A percentile compares a stretch with the other conserved stretches of the same genome.
These are phyloP conservation scores for Muschampia plurimacula DNA, from an alignment of 2,888 invertebrate genomes.

Conservation along the genomic window DNA sequence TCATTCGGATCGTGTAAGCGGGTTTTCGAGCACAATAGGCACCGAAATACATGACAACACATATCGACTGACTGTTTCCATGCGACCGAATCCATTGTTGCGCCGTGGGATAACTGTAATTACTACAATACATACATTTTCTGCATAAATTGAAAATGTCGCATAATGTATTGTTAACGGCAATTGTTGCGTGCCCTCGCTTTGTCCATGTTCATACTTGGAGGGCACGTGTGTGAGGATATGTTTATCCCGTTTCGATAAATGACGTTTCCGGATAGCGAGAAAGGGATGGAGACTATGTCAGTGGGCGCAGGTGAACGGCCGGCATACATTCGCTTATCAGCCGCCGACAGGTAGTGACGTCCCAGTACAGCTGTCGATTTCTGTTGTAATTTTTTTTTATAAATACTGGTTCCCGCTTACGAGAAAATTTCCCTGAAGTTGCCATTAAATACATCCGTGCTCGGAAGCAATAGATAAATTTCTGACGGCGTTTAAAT, in stretches of 20 bases:
- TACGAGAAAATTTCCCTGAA: conserved; percentile 46
- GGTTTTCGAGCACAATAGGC: conserved; percentile 49
- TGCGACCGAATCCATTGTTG: conserved; percentile 51
- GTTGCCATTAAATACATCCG: conserved; percentile 48
- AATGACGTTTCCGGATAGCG: conserved; percentile 47
- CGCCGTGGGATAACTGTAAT: conserved; percentile 61
- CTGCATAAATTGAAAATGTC: conserved; percentile 67
- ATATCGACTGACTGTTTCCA: conserved; percentile 47
- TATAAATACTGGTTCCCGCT: conserved; percentile 37
- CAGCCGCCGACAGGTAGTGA: conserved; percentile 74
- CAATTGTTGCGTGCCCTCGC: conserved; percentile 61
- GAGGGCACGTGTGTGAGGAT: conserved; percentile 41
- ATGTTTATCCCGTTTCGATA: conserved; percentile 53
- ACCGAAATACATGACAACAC: conserved; percentile 43
- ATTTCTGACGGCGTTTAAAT: conserved; percentile 27
- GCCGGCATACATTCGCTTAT: conserved; percentile 83
- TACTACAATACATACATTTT: conserved; percentile 62
- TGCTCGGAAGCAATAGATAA: conserved; percentile 40
- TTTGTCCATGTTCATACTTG: conserved; percentile 51
- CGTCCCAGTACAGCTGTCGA: conserved; percentile 71
- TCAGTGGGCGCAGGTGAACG: conserved; percentile 82
- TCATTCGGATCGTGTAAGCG: conserved; percentile 38
- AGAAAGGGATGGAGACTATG: conserved; percentile 68
- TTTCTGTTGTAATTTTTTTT: conserved; percentile 54
- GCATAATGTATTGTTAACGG: conserved; percentile 62